These are phyloP conservation scores for Tamandua tetradactyla DNA, from an alignment of 2,797 vertebrate genomes.

Conservation along the genomic window DNA sequence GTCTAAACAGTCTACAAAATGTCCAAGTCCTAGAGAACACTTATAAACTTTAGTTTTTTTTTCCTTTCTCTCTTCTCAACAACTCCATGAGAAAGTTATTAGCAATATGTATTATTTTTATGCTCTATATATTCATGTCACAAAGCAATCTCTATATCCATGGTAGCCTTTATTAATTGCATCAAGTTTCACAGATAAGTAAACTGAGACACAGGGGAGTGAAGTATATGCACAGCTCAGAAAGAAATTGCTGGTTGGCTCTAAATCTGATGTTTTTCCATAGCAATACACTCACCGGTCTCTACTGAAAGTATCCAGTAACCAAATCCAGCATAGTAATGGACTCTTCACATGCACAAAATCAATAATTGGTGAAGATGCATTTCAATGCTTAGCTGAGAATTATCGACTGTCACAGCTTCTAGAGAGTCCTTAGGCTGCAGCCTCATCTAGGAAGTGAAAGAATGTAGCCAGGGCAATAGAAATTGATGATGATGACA, in stretches of 20 bases:
- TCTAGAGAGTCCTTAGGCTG: neutral
- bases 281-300: neutral
- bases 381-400: neutral
- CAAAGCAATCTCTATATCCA: neutral
- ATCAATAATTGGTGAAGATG: neutral
- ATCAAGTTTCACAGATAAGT: neutral
- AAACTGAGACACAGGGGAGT: neutral
- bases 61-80: neutral
- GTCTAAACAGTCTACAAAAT: neutral
- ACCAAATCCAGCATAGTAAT: neutral
- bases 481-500: neutral
- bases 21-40: neutral
- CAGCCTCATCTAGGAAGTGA: neutral
- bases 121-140: neutral
- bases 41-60: neutral
- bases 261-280: neutral
- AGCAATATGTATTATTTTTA: neutral
- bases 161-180: neutral
- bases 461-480: neutral
- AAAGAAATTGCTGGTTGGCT: neutral
- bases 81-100: neutral
- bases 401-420: neutral
- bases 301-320: neutral
- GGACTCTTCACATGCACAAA: neutral
- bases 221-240: neutral